Conservation (phyloP, 1,140 invertebrate species). For the Halictus rubicundus region DNA sequence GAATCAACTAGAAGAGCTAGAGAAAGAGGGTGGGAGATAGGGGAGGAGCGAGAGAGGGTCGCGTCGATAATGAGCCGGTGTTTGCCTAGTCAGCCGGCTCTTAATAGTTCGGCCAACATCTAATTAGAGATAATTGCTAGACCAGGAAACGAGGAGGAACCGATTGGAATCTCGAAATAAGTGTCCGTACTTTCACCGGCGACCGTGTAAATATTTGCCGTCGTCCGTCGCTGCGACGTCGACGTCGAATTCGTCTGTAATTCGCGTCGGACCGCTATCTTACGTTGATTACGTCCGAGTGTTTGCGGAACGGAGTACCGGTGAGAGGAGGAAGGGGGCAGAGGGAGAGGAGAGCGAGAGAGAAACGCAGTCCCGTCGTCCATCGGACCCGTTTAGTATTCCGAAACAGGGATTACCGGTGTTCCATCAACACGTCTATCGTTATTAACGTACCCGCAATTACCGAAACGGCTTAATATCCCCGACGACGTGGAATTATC, state of each 20-base stretch:
- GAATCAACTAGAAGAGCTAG: too few species aligned
- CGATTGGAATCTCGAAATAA: conserved; percentile 30
- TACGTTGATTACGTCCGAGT: conserved; percentile 40
- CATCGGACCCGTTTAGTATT: conserved; percentile 31
- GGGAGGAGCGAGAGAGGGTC: not conserved
- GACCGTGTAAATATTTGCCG: conserved; percentile 20
- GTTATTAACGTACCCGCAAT: conserved; percentile 43
- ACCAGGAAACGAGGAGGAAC: not conserved
- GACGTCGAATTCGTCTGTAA: conserved; percentile 26
- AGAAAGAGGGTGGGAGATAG: not conserved
- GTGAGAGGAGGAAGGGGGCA: too few species aligned
- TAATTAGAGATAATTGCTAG: conserved; percentile 14
- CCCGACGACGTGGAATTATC: conserved; percentile 20
- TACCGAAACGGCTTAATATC: conserved; percentile 41
- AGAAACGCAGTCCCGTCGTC: not conserved
- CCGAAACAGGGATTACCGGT: conserved; percentile 32
- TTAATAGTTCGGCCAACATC: not conserved
- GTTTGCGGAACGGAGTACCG: conserved; percentile 17
- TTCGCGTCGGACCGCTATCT: conserved; percentile 14
- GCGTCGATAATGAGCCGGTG: conserved; percentile 9
- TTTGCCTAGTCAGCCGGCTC: conserved; percentile 3
- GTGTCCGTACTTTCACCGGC: not conserved
- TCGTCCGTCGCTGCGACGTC: not conserved
- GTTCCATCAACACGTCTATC: conserved; percentile 45
- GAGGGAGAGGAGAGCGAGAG: too few species aligned